Evolutionary conservation across 2,888 invertebrate genomes (phyloP), one percentile per base, ranked within the genome.

Genomic region (Amphiduros pacificus): DNA sequence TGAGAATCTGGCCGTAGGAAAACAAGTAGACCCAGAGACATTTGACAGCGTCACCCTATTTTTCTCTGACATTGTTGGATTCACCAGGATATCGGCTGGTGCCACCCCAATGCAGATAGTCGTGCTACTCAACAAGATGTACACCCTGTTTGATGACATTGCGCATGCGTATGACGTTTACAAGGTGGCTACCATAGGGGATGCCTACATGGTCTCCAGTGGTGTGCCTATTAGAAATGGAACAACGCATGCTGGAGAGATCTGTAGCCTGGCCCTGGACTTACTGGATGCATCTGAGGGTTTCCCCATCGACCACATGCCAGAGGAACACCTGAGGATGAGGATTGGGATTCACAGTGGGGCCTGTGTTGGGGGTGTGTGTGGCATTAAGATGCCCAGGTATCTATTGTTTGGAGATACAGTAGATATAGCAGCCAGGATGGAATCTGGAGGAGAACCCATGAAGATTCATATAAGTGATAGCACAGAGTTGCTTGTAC

Each of bases 111-210:
- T 44, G n/a, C 20, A 44, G n/a, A 22, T 44, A 20, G 44, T 44
- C 9, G 22, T 20, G 44, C n/a, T 44, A 22, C 22, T 44, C 6
- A 44, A 44, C 44, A 20, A 6, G 4, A 44, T 44, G 44, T 44
- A 44, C 44, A 44, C 44, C 44, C 44, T 44, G 22, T 44, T 44
- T 44, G 44, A 44, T 22, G 44, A 44, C n/a, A 44, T 44, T 17
- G 44, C 44, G 5, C 4, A 5, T 4, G 5, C n/a, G n/a, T 44
- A 44, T 44, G 44, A 44, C 22, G 44, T 44, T 22, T 44, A 44
- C n/a, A 44, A 44, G 22, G 44, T 44, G 44, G 44, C 44, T 20
- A 44, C 44, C 6, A 44, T 44, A 6, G 44, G 44, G 6, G 44
- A 44, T 44, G 44, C 44, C 44, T 44, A 44, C n/a, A 20, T 11